phyloP scores from a whole-genome alignment of 2,888 invertebrate species.

The Melanophora roralis region DNA sequence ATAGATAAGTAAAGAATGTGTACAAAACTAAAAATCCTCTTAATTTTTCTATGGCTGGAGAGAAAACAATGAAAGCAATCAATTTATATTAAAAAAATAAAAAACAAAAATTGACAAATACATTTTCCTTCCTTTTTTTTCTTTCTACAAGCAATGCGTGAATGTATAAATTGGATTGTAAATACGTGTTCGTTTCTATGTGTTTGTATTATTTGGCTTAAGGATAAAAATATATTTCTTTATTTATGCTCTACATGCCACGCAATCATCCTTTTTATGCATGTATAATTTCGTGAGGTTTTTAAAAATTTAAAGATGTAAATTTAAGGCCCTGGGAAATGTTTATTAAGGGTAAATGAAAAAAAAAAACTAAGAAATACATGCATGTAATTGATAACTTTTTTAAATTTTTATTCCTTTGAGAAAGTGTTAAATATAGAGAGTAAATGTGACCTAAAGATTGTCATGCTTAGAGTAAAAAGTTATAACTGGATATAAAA shows the following conservation, averaged over 20 bases:
- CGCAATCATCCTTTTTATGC: neutral
- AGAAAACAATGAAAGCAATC: conserved; percentile 23
- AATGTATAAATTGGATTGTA: neutral
- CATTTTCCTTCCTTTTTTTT: too few species aligned
- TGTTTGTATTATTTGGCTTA: conserved; percentile 4
- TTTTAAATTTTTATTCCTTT: too few species aligned
- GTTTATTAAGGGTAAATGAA: too few species aligned
- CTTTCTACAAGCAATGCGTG: neutral
- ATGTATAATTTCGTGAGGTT: neutral
- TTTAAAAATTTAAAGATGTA: neutral
- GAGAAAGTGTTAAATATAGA: neutral
- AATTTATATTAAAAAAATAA: too few species aligned
- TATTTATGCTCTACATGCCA: neutral
- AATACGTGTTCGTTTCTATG: neutral
- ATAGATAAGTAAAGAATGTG: neutral
- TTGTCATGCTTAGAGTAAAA: too few species aligned
- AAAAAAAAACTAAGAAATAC: too few species aligned
- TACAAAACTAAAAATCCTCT: neutral
- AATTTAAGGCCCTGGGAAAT: neutral
- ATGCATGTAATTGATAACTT: too few species aligned
- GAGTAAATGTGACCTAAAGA: too few species aligned
- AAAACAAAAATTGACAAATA: conserved; percentile 26
- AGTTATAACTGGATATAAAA: too few species aligned
- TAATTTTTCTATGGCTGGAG: neutral
- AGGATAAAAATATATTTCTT: conserved; percentile 2